Base-by-base conservation (phyloP, 1,140 invertebrate species). In the Leptonema lineaticorne region DNA sequence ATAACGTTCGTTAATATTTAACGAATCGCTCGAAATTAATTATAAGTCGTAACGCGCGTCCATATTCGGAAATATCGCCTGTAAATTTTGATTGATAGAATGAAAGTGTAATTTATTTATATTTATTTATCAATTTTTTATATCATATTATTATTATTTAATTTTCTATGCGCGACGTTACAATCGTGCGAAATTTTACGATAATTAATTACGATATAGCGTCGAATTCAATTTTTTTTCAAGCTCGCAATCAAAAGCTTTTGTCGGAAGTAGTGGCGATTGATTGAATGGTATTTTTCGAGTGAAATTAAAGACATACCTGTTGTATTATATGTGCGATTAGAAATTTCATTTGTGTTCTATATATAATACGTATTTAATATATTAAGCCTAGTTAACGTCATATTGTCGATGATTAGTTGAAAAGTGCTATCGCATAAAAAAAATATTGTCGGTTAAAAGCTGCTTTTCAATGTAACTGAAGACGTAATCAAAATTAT, bases 261-360 rank as follows among this genome's bases (percentile, higher is more conserved):
- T 53, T 24, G 24, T 53, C 50, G 50, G 24, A 53, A 26, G 20
- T 53, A 8, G 50, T 11, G 20, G 0, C 27, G 20, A 53, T 53
- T 53, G 50, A 26, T 53, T 26, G 50, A 53, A 53, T n/a, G 50
- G n/a, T 45, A 9, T 53, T 24, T 53, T 24, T 26, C 16, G 37
- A 41, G 2, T 16, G 37, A 41, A 41, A 41, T 41, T 41, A 3
- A n/a, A n/a, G n/a, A n/a, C n/a, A n/a, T n/a, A n/a, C n/a, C n/a
- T n/a, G n/a, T n/a, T n/a, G n/a, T n/a, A n/a, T n/a, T n/a, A n/a
- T n/a, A n/a, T n/a, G n/a, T n/a, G n/a, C n/a, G n/a, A n/a, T n/a
- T n/a, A n/a, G n/a, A n/a, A n/a, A n/a, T n/a, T n/a, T n/a, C n/a
- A n/a, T n/a, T n/a, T n/a, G n/a, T n/a, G n/a, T n/a, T n/a, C n/a